A percentile compares a stretch with the other conserved stretches of the same genome.
phyloP scores from a whole-genome alignment of 1,140 invertebrate genomes.

The Chionoecetes opilio region DNA sequence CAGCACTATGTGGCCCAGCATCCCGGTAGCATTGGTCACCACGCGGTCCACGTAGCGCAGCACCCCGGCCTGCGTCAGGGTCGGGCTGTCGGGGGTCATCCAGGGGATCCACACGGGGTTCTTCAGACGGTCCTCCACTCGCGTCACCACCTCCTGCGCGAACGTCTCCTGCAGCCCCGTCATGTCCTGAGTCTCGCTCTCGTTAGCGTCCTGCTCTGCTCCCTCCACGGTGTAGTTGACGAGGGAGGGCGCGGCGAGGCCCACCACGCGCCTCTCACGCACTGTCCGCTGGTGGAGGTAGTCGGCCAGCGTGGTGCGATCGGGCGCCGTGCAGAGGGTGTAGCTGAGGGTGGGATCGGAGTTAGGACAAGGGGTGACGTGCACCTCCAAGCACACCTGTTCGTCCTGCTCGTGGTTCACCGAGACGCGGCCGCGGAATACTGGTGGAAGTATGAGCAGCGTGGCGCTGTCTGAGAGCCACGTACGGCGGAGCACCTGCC shows the following conservation, averaged over 20 bases:
- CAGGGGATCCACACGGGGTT: conserved; percentile 75
- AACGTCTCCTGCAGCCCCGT: conserved; percentile 5
- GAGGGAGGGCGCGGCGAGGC: neutral
- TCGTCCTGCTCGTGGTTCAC: conserved; percentile 65
- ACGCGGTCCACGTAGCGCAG: conserved; percentile 65
- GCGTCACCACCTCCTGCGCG: conserved; percentile 36
- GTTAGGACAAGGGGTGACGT: conserved; percentile 1
- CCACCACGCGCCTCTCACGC: neutral
- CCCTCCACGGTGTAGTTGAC: neutral
- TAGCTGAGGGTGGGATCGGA: conserved; percentile 34
- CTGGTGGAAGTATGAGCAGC: conserved; percentile 63
- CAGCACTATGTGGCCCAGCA: conserved; percentile 70
- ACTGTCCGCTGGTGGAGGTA: conserved; percentile 56
- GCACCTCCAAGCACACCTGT: conserved; percentile 61
- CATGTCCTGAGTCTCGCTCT: neutral
- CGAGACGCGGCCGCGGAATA: conserved; percentile 60
- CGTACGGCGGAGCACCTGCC: conserved; percentile 68
- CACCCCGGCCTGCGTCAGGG: conserved; percentile 65
- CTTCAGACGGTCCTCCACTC: conserved; percentile 66
- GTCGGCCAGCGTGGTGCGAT: conserved; percentile 50
- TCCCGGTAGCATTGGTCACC: conserved; percentile 43
- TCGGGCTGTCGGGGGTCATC: conserved; percentile 50
- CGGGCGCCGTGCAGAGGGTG: conserved; percentile 67
- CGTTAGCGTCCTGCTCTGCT: neutral
- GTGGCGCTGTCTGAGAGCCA: conserved; percentile 74